Evolutionary conservation across 1,140 invertebrate species (phyloP), one percentile per base, ranked within the genome.

Genomic region (Belonocnema kinseyi): DNA sequence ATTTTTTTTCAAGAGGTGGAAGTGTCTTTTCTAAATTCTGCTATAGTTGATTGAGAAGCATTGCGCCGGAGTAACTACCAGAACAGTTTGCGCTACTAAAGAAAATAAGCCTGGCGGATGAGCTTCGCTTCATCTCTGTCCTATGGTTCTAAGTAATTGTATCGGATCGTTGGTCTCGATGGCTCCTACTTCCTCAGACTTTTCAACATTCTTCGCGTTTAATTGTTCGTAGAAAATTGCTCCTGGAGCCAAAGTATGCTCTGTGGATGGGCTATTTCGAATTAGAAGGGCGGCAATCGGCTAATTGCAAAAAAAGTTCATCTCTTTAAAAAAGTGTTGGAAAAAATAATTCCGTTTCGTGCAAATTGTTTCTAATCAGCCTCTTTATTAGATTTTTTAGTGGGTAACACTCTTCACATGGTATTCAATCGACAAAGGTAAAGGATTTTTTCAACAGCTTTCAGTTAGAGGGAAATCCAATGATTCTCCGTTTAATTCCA

Each of bases 151-250:
- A 72, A 80, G 58, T 74, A 74, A 80, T 75, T 75, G 73, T 54
- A 21, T 56, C 33, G 70, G 73, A 77, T 77, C n/a, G 17, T 56
- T 81, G 75, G 51, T 76, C 54, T 26, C 50, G 58, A 52, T 56
- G 76, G 71, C 72, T 70, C 76, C 76, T 81, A 78, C 51, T 72
- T 81, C 77, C 74, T 51, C 61, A 21, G 4, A 75, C 71, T 75
- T 54, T 50, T 76, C 80, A 77, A 82, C 81, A 84, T 87, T 84
- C 79, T 83, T 77, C 71, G 76, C 14, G 73, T 70, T 76, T 83
- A 85, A 85, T 83, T 83, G 26, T 33, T 33, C 26, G 26, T 33
- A 33, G 26, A 33, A 33, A 33, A 33, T 33, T 33, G 26, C 26
- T 3, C 26, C 26, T 33, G 5, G 26, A 33, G 26, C 5, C 26